Evolutionary conservation across 1,140 invertebrate species (phyloP).

Genomic region (Macrosteles quadrilineatus): DNA sequence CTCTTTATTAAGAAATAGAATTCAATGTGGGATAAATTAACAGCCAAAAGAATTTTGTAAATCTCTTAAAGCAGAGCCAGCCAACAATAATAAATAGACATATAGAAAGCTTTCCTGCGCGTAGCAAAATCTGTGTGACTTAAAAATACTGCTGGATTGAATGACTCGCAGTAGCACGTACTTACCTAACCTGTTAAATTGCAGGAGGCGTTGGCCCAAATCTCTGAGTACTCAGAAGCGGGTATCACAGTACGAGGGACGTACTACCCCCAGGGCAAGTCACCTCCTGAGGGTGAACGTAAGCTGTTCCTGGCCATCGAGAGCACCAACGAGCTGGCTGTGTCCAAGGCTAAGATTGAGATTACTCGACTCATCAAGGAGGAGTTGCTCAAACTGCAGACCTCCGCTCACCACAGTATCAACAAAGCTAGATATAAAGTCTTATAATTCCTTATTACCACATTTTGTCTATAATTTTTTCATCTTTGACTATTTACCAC

Average conservation of each 20-base stretch:
- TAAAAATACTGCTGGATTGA: too few relatives aligned
- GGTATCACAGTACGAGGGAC: constrained; percentile 98
- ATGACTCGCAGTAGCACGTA: too few relatives aligned
- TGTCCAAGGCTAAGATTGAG: constrained; percentile 97
- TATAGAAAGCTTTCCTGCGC: too few relatives aligned
- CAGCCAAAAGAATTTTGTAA: too few relatives aligned
- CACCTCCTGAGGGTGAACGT: constrained; percentile 89
- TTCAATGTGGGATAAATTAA: too few relatives aligned
- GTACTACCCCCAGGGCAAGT: constrained; percentile 88
- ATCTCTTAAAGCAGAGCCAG: too few relatives aligned
- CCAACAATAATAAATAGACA: too few relatives aligned
- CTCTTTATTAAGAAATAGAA: too few relatives aligned
- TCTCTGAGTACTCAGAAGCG: constrained; percentile 98
- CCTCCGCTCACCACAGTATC: constrained; percentile 80
- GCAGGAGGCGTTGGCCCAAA: constrained; percentile 94
- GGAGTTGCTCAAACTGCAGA: constrained; percentile 91
- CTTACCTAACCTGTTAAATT: too few relatives aligned
- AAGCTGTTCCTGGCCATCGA: constrained; percentile 99
- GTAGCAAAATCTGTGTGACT: too few relatives aligned
- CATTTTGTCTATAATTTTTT: too few relatives aligned
- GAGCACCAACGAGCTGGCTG: constrained; percentile 94
- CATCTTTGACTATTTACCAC: too few relatives aligned
- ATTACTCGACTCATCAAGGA: constrained; percentile 98
- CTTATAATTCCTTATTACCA: constrained; percentile 57
- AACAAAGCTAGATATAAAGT: constrained; percentile 97